These are phyloP conservation scores for Tetheella fluctuosa DNA, from an alignment of 2,888 invertebrate species.

Conservation along the genomic window DNA sequence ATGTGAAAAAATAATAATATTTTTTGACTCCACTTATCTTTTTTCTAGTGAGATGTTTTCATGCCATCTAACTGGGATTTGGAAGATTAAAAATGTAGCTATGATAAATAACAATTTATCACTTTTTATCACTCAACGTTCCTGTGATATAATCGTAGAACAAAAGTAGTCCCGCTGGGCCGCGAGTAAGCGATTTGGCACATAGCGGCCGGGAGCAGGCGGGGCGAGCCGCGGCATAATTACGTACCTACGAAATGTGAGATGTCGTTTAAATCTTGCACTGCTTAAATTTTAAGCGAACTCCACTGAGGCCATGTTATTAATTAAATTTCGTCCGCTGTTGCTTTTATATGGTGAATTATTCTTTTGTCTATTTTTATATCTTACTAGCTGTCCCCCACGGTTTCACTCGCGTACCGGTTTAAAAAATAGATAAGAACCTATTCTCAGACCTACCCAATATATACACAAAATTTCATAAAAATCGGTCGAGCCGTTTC, in stretches of 20 bases:
- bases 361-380: not conserved
- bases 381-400: too few species aligned
- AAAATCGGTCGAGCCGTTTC: too few species aligned
- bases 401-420: too few species aligned
- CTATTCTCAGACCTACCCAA: too few species aligned
- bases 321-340: slow-evolving; percentile 70
- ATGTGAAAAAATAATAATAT: too few species aligned
- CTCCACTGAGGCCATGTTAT: slow-evolving; percentile 64
- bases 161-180: slow-evolving; percentile 61
- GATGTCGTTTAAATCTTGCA: slow-evolving; percentile 81
- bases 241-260: slow-evolving; percentile 78
- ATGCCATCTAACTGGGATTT: not conserved
- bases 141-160: slow-evolving; percentile 22
- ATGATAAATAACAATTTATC: not conserved
- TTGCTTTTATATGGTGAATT: slow-evolving; percentile 27
- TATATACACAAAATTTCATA: too few species aligned
- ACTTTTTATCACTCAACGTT: slow-evolving; percentile 1
- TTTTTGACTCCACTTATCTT: too few species aligned
- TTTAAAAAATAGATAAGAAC: too few species aligned
- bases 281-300: slow-evolving; percentile 78
- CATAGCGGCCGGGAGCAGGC: slow-evolving; percentile 70
- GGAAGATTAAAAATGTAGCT: not conserved
- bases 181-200: slow-evolving; percentile 82
- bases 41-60: too few species aligned
- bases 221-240: slow-evolving; percentile 73